phyloP scores from a whole-genome alignment of 2,888 invertebrate species.

The Actias luna region DNA sequence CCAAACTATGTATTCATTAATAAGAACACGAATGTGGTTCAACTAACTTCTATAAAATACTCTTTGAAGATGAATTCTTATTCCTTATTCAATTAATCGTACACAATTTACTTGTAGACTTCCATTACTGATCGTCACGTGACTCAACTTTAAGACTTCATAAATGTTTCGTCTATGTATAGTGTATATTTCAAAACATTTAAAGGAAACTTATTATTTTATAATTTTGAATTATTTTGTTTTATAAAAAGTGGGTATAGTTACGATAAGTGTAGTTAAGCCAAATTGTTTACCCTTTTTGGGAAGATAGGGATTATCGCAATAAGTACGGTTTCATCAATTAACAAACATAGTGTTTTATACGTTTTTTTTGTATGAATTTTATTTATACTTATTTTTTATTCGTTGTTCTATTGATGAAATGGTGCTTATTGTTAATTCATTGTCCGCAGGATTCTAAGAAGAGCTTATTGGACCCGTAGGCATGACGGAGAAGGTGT shows the following conservation, averaged over 20 bases:
- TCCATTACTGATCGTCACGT: no score
- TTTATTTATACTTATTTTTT: not conserved
- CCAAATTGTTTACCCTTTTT: not conserved
- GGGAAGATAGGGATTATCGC: not conserved
- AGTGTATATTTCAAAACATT: not conserved
- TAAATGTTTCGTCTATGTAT: not conserved
- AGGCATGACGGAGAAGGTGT: constrained; percentile 92
- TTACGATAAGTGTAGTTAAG: not conserved
- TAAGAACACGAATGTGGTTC: no score
- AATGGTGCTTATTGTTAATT: constrained; percentile 21
- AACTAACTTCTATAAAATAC: no score
- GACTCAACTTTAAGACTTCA: not conserved
- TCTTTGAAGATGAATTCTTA: no score
- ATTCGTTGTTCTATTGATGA: constrained; percentile 10
- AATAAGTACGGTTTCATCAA: constrained; percentile 14
- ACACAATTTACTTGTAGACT: no score
- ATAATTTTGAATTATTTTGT: not conserved
- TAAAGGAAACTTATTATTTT: not conserved
- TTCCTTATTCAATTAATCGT: no score
- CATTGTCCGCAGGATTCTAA: constrained; percentile 79
- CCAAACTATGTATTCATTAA: no score
- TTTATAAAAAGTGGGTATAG: not conserved
- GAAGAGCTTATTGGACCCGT: constrained; percentile 79
- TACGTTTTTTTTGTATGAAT: not conserved
- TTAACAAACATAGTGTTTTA: not conserved